Conservation (phyloP, 2,888 invertebrate genomes). For the Megaustenia siamemsis region DNA sequence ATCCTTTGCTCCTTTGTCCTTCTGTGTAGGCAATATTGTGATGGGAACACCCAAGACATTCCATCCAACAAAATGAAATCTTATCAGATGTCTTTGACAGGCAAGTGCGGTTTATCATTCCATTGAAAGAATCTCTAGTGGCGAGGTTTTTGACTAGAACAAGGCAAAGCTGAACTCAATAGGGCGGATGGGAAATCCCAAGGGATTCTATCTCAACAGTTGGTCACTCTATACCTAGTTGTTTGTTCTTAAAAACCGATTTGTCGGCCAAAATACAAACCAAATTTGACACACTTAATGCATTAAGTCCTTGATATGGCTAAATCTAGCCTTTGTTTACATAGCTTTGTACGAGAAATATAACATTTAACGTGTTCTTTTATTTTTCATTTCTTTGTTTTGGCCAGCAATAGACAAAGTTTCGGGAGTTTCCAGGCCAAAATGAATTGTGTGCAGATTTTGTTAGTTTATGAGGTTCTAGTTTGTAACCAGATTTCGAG, state of each 20-base stretch:
- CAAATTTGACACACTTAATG: slow-evolving; percentile 32
- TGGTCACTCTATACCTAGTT: slow-evolving; percentile 11
- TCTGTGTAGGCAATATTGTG: too few relatives aligned
- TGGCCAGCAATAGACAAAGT: too few relatives aligned
- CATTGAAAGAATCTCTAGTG: neutral
- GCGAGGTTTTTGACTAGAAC: neutral
- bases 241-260: slow-evolving; percentile 1
- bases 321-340: slow-evolving; percentile 13
- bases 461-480: too few relatives aligned
- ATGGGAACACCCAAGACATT: neutral
- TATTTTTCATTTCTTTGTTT: too few relatives aligned
- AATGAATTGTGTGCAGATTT: too few relatives aligned
- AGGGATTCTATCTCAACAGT: neutral
- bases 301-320: neutral
- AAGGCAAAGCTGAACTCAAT: neutral
- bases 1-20: too few relatives aligned
- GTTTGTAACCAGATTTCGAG: too few relatives aligned
- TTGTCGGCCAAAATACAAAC: slow-evolving; percentile 15
- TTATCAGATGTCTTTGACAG: neutral
- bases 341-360: too few relatives aligned
- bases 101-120: neutral
- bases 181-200: slow-evolving; percentile 6
- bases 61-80: neutral
- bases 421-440: too few relatives aligned
- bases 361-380: neutral